phyloP scores from a whole-genome alignment of 2,113 vertebrate genomes.

The Lycaon pictus region DNA sequence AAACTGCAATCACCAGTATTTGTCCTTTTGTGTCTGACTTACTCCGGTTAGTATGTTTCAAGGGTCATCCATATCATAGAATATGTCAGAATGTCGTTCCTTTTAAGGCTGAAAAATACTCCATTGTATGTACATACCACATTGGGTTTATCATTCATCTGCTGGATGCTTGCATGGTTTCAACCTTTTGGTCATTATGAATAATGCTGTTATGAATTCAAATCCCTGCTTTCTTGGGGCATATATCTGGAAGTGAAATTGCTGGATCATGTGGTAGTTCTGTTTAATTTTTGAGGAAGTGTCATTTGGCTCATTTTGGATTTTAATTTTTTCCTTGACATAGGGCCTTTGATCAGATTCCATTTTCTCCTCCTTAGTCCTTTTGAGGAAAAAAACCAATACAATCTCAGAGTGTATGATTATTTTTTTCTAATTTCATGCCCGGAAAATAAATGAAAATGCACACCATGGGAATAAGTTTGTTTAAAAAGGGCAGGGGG shows the following conservation, averaged over 20 bases:
- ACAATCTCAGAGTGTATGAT: neutral
- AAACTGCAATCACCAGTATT: neutral
- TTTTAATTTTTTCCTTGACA: neutral
- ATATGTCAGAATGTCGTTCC: neutral
- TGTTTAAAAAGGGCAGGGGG: neutral
- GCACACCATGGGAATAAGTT: neutral
- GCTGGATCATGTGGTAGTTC: neutral
- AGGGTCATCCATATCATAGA: neutral
- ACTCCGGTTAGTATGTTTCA: neutral
- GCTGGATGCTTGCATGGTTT: neutral
- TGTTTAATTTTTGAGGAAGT: slow-evolving; percentile 1
- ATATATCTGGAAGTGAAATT: neutral
- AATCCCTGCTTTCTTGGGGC: neutral
- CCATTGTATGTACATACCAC: neutral
- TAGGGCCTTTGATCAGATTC: neutral
- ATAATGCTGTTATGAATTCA: neutral
- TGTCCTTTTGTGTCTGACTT: neutral
- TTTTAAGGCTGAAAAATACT: neutral
- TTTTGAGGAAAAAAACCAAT: neutral
- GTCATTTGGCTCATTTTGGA: neutral
- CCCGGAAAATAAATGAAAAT: slow-evolving; percentile 29
- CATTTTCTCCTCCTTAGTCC: neutral
- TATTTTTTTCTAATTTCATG: neutral
- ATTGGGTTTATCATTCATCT: neutral
- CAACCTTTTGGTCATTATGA: neutral